Percentiles rank a stretch among this genome's conserved stretches.
phyloP scores from a whole-genome alignment of 2,113 vertebrate species.

The Suncus etruscus region DNA sequence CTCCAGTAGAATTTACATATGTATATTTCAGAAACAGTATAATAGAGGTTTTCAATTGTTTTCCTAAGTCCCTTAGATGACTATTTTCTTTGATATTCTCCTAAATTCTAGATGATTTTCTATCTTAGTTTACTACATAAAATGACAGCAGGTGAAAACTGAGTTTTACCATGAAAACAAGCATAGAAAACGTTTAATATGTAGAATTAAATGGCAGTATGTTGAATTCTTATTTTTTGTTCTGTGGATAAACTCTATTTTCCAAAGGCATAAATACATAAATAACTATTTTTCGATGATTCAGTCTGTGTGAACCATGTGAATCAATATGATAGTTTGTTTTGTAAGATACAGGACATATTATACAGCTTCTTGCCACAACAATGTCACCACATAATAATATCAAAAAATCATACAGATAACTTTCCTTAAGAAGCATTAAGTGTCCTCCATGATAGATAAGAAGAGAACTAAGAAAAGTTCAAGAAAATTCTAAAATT shows the following conservation, averaged over 20 bases:
- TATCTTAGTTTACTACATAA: background rate
- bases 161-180: background rate
- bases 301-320: background rate
- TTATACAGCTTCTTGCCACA: background rate
- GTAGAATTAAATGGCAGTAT: background rate
- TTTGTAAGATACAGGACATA: conserved; percentile 13
- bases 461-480: background rate
- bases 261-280: background rate
- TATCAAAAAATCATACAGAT: conserved; percentile 13
- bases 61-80: background rate
- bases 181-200: background rate
- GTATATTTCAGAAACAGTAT: conserved; percentile 19
- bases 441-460: background rate
- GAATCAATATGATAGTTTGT: background rate
- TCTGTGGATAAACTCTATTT: background rate
- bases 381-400: conserved; percentile 18
- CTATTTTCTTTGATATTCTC: background rate
- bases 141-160: background rate
- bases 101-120: background rate
- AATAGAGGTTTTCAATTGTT: conserved; percentile 13
- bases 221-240: background rate
- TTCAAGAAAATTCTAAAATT: background rate
- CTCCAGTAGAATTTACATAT: background rate
- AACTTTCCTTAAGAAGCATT: background rate
- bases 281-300: background rate